Percentiles rank a stretch among this genome's conserved stretches.
Conservation (phyloP, 2,113 vertebrate species). For the Ctenodactylus gundi region DNA sequence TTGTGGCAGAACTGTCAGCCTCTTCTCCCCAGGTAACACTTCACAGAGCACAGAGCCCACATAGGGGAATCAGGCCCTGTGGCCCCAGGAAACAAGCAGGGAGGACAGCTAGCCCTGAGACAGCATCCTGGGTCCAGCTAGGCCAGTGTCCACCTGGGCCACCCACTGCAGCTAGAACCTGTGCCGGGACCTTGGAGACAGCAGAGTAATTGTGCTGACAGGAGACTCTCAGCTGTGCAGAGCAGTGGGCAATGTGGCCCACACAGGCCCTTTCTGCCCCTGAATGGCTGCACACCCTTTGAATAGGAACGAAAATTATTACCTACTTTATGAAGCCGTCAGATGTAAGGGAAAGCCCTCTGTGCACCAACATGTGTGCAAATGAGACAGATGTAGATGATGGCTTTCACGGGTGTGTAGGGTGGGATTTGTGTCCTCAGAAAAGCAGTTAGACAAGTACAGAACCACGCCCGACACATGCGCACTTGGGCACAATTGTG, state of each 20-base stretch:
- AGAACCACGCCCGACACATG: neutral
- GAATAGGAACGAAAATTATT: neutral
- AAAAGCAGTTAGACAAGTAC: neutral
- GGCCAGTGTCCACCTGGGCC: neutral
- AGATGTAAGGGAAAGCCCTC: neutral
- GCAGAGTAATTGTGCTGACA: neutral
- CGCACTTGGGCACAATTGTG: rapidly evolving
- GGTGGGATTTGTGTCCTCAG: rapidly evolving
- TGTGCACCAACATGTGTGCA: neutral
- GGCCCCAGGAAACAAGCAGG: neutral
- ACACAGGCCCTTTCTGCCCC: neutral
- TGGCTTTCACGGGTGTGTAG: neutral
- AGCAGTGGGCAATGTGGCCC: neutral
- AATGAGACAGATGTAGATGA: neutral
- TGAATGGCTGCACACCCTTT: no score
- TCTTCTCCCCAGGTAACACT: conserved; percentile 89
- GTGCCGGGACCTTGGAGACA: rapidly evolving
- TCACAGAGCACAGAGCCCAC: neutral
- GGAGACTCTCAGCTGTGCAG: rapidly evolving
- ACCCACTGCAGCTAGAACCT: neutral
- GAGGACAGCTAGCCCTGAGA: neutral
- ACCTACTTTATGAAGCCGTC: neutral
- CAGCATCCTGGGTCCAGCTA: rapidly evolving
- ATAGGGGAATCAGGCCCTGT: neutral
- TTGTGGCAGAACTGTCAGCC: conserved; percentile 82